Base-by-base conservation (phyloP, 2,113 vertebrate genomes). In the Colossoma macropomum region DNA sequence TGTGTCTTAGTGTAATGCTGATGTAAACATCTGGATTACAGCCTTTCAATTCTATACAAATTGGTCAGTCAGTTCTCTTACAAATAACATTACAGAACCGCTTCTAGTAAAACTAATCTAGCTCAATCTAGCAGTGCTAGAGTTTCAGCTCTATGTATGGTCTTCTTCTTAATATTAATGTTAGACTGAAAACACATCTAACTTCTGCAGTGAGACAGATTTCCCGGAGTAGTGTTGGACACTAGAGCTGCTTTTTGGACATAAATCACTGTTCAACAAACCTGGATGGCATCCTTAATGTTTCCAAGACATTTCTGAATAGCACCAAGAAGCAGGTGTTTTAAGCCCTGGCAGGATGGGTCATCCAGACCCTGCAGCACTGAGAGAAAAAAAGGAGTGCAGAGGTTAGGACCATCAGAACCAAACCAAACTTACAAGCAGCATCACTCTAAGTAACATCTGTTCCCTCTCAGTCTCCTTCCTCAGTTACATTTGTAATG, bases 241-340 rank as follows among this genome's bases (percentile, higher is more conserved):
- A 62, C n/a, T n/a, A n/a, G 13, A 16, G 32, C 19, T 32, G 34
- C n/a, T 0, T 28, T 41, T 73, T 23, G 27, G 25, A 38, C 17
- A 5, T 6, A 59, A 1, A 23, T 65, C 11, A 69, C 21, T 60
- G 25, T n/a, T 56, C 25, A 54, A 82, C 84, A 62, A 50, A 99
- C 98, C 96, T 99, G 97, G 85, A 97, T 45, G 80, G 97, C 96
- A 90, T 97, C 98, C 91, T 97, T 96, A 76, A 94, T 93, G 89
- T 99, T 99, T 86, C 98, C 98, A 38, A 97, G 95, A 91, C 97
- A 98, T 93, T 99, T 98, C 90, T 99, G 97, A 92, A 99, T 97
- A 92, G 98, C 94, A 90, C 98, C 98, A 27, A 98, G 97, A 59
- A 99, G 96, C 85, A 99, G 94, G 90, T 97, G 95, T 91, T 95